Conservation (phyloP, 2,797 vertebrate genomes). For the Falco cherrug region DNA sequence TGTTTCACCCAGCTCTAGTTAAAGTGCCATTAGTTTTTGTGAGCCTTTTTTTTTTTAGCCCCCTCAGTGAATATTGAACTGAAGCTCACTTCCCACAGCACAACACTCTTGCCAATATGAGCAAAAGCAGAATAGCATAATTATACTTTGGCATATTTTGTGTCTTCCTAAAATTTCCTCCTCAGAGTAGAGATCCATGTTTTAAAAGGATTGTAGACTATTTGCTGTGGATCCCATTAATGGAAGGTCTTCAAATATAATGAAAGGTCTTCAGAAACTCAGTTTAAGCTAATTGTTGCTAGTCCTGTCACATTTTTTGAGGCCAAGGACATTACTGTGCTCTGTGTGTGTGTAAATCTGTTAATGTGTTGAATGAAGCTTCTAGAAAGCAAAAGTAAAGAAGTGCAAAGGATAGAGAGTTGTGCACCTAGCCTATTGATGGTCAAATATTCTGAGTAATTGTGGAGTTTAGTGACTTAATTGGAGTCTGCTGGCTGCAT, state of each 20-base stretch:
- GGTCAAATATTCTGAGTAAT: background rate
- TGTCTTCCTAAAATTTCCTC: background rate
- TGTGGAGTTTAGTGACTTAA: background rate
- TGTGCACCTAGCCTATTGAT: background rate
- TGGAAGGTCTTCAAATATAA: background rate
- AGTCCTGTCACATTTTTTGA: background rate
- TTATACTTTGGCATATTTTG: conserved; percentile 7
- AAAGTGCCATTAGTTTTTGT: conserved; percentile 1
- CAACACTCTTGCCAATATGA: background rate
- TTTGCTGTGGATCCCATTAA: background rate
- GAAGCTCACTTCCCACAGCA: background rate
- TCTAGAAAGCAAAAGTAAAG: background rate
- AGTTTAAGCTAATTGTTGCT: background rate
- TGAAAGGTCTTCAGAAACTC: background rate
- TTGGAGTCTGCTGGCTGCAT: background rate
- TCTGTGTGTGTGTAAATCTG: background rate
- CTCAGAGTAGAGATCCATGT: background rate
- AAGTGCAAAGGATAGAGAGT: background rate
- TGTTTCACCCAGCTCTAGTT: background rate
- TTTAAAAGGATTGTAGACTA: background rate
- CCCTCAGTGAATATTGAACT: background rate
- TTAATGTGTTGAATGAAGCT: background rate
- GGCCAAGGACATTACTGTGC: background rate
- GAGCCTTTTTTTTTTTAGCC: background rate
- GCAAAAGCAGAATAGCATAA: background rate